phyloP scores from a whole-genome alignment of 2,113 vertebrate genomes.

The Bos javanicus region DNA sequence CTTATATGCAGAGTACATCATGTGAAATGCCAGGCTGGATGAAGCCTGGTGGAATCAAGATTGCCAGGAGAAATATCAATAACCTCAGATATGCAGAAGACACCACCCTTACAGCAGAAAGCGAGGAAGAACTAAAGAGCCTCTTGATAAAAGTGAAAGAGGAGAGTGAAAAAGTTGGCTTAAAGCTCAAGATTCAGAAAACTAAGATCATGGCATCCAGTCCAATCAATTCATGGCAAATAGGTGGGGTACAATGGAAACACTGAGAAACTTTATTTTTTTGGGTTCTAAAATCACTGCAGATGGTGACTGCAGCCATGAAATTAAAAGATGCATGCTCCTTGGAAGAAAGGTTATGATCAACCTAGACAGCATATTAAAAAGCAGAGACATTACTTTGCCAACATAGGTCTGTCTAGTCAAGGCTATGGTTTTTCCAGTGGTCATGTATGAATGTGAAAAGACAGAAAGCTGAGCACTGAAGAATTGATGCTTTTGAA shows the following conservation, averaged over 20 bases:
- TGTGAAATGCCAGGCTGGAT: neutral
- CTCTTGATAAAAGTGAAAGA: neutral
- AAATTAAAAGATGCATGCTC: fast-evolving
- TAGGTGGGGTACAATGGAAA: neutral
- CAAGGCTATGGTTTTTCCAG: neutral
- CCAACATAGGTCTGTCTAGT: neutral
- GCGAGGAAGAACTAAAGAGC: fast-evolving
- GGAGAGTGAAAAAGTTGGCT: neutral
- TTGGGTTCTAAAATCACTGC: neutral
- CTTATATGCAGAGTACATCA: neutral
- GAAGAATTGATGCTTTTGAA: neutral
- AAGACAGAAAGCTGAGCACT: fast-evolving
- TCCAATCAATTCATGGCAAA: neutral
- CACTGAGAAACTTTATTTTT: neutral
- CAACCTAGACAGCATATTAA: neutral
- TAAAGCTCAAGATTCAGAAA: neutral
- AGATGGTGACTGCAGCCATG: neutral
- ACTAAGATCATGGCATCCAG: neutral
- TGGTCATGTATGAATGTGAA: neutral
- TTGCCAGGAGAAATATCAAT: neutral
- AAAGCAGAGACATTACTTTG: neutral
- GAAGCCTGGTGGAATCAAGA: neutral
- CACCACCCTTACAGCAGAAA: fast-evolving
- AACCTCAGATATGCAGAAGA: neutral
- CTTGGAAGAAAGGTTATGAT: neutral